Evolutionary conservation across 2,113 vertebrate species (phyloP).

Genomic region (Eonycteris spelaea): DNA sequence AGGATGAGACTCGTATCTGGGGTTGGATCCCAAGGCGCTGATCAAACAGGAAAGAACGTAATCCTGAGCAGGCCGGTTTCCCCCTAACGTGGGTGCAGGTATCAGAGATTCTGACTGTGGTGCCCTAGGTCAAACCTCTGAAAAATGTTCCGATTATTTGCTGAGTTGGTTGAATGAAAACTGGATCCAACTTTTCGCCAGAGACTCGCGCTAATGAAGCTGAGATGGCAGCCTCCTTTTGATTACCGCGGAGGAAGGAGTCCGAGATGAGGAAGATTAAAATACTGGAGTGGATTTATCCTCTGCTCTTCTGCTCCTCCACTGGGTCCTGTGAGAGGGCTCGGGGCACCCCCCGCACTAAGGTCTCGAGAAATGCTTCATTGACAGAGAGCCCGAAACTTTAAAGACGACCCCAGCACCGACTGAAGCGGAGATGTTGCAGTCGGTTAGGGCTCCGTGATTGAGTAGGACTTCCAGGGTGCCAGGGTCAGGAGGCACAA

Average conservation of each 20-base stretch:
- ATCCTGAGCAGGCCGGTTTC: background rate
- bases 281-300: background rate
- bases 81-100: rapidly evolving
- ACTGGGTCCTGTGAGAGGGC: too few relatives aligned
- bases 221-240: background rate
- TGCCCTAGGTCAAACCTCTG: background rate
- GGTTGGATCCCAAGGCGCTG: background rate
- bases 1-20: background rate
- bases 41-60: background rate
- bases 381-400: background rate
- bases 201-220: background rate
- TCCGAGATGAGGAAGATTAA: background rate
- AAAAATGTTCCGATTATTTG: background rate
- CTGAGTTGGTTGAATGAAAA: background rate
- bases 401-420: background rate
- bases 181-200: background rate
- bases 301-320: background rate
- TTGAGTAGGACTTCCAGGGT: background rate
- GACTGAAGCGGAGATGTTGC: background rate
- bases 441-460: too few relatives aligned
- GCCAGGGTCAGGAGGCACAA: rapidly evolving
- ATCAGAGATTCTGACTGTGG: background rate
- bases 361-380: rapidly evolving
- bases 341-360: background rate
- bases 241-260: background rate